phyloP scores from a whole-genome alignment of 2,888 invertebrate species.

The Xanthorhoe designata region DNA sequence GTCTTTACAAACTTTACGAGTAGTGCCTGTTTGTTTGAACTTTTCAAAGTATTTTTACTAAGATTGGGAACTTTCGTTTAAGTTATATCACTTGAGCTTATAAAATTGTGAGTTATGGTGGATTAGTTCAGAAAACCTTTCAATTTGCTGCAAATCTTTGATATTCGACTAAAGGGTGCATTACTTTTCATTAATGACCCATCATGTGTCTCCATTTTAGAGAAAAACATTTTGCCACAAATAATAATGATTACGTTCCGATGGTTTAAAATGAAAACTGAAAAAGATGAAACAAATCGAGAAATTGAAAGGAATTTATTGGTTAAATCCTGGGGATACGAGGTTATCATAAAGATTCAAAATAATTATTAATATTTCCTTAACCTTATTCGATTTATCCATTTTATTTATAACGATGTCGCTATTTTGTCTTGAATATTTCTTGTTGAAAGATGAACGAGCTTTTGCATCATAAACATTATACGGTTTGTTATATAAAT shows the following conservation, averaged over 20 bases:
- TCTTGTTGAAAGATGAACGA: not conserved
- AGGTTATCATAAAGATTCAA: not conserved
- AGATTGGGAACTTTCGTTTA: not conserved
- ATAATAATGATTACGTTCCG: not conserved
- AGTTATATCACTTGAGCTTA: not conserved
- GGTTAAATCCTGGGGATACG: conserved; percentile 60
- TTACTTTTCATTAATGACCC: not conserved
- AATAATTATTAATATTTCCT: not conserved
- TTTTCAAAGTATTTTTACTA: not conserved
- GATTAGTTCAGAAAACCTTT: not conserved
- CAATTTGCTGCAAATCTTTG: not conserved
- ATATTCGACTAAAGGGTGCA: not conserved
- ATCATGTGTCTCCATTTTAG: not conserved
- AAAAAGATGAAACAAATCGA: not conserved
- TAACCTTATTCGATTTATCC: not conserved
- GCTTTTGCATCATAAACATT: conserved; percentile 2
- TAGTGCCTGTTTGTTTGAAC: not conserved
- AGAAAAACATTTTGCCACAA: not conserved
- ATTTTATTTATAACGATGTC: not conserved
- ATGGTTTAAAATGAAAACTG: not conserved
- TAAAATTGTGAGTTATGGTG: not conserved
- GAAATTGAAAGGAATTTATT: conserved; percentile 50
- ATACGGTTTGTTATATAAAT: conserved; percentile 35
- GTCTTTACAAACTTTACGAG: not conserved
- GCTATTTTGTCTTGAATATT: not conserved